phyloP scores from a whole-genome alignment of 2,888 invertebrate genomes.

The Bombylius major region DNA sequence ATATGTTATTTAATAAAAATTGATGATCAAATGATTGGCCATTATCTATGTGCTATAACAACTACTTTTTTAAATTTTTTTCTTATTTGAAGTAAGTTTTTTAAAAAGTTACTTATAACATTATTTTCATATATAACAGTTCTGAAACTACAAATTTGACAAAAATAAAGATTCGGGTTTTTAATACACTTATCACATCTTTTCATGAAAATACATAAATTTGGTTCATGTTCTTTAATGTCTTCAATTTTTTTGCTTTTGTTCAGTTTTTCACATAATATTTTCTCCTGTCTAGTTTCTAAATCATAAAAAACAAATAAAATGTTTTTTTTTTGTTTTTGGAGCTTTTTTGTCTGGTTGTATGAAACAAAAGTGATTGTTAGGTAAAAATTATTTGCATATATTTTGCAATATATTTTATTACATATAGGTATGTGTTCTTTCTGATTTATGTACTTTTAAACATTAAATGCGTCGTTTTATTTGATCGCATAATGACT shows the following conservation, averaged over 20 bases:
- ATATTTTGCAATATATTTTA: constrained; percentile 3
- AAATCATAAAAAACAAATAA: constrained; percentile 3
- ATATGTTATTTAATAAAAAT: too few relatives aligned
- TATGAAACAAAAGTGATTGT: background rate
- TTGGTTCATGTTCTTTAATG: too few relatives aligned
- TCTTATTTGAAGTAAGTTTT: too few relatives aligned
- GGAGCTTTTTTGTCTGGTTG: background rate
- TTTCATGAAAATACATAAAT: too few relatives aligned
- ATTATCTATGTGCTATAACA: too few relatives aligned
- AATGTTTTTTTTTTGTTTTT: background rate
- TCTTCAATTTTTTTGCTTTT: background rate
- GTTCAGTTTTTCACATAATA: background rate
- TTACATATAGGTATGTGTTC: background rate
- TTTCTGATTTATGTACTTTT: background rate
- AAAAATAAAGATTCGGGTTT: too few relatives aligned
- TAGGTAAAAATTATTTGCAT: background rate
- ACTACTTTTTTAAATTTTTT: too few relatives aligned
- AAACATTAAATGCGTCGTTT: background rate
- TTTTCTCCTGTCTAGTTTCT: background rate
- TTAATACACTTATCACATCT: too few relatives aligned
- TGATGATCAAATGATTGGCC: too few relatives aligned
- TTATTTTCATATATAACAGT: too few relatives aligned
- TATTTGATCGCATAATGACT: background rate
- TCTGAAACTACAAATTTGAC: too few relatives aligned
- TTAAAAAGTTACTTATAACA: too few relatives aligned